These are phyloP conservation scores for Girardinus metallicus DNA, from an alignment of 2,797 vertebrate genomes.

Conservation along the genomic window DNA sequence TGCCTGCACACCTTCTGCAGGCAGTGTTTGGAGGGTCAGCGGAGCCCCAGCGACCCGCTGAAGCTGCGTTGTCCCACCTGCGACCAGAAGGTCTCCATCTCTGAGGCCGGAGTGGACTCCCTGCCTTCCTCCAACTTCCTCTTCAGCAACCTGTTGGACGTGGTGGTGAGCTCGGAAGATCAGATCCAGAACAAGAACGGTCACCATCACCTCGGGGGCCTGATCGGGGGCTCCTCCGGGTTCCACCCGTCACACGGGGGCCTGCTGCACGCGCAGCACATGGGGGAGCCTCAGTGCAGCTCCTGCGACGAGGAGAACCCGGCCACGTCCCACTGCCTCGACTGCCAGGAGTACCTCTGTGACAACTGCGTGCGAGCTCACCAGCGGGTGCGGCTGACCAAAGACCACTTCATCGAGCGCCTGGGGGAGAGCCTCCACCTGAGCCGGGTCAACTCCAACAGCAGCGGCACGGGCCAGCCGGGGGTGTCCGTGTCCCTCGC, in stretches of 20 bases:
- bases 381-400: slow-evolving; percentile 92
- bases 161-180: slow-evolving; percentile 89
- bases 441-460: slow-evolving; percentile 64
- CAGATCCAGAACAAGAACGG: slow-evolving; percentile 84
- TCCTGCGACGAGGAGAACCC: slow-evolving; percentile 92
- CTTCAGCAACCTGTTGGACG: slow-evolving; percentile 92
- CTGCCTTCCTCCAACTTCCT: slow-evolving; percentile 92
- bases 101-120: slow-evolving; percentile 91
- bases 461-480: slow-evolving; percentile 58
- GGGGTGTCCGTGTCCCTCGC: slow-evolving; percentile 70
- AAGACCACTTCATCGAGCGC: slow-evolving; percentile 93
- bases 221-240: slow-evolving; percentile 51
- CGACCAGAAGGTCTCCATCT: slow-evolving; percentile 91
- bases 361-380: slow-evolving; percentile 93
- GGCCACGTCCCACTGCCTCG: slow-evolving; percentile 90
- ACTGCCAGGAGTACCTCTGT: slow-evolving; percentile 94
- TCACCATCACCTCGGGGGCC: slow-evolving; percentile 69
- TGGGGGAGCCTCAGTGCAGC: slow-evolving; percentile 87
- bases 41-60: slow-evolving; percentile 83
- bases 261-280: slow-evolving; percentile 77
- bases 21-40: slow-evolving; percentile 90
- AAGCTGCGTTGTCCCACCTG: slow-evolving; percentile 92
- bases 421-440: slow-evolving; percentile 77
- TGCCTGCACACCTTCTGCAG: slow-evolving; percentile 93
- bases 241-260: slow-evolving; percentile 74